Evolutionary conservation across 2,113 vertebrate species (phyloP).

Genomic region (Epinephelus fuscoguttatus): DNA sequence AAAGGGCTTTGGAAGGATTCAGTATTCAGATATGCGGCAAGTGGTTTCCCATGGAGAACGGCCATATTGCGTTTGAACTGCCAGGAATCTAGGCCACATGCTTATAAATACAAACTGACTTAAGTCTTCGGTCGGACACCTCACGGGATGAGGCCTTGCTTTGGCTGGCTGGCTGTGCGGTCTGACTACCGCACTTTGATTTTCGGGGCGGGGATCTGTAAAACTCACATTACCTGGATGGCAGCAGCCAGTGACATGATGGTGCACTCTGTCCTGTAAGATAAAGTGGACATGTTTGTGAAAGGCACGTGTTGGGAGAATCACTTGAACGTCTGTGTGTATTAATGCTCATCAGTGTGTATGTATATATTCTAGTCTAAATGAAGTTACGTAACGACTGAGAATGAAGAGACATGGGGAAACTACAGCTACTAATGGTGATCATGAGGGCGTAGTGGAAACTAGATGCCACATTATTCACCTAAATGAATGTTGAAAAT

Average conservation of each 20-base stretch:
- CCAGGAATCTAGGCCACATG: conserved; percentile 72
- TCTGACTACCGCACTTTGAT: conserved; percentile 48
- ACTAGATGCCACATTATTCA: conserved; percentile 30
- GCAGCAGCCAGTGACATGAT: conserved; percentile 87
- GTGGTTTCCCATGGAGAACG: conserved; percentile 51
- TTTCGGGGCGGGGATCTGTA: conserved; percentile 39
- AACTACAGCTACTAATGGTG: conserved; percentile 52
- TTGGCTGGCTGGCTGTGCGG: conserved; percentile 52
- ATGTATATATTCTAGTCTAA: conserved; percentile 11
- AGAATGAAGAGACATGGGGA: neutral
- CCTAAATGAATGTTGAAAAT: conserved; percentile 22
- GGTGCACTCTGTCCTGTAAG: conserved; percentile 88
- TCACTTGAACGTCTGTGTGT: neutral
- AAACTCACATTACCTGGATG: conserved; percentile 86
- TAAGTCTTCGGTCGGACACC: conserved; percentile 56
- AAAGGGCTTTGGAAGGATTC: conserved; percentile 72
- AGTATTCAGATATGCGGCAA: conserved; percentile 70
- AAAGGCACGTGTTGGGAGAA: conserved; percentile 31
- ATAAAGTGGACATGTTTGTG: conserved; percentile 77
- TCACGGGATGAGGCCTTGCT: conserved; percentile 41
- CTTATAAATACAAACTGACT: conserved; percentile 65
- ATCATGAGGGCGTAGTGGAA: conserved; percentile 38
- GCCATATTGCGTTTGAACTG: conserved; percentile 64
- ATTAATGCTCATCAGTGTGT: conserved; percentile 4
- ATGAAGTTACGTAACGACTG: conserved; percentile 28